Evolutionary conservation across 2,113 vertebrate genomes (phyloP).

Genomic region (Fregetta grallaria): DNA sequence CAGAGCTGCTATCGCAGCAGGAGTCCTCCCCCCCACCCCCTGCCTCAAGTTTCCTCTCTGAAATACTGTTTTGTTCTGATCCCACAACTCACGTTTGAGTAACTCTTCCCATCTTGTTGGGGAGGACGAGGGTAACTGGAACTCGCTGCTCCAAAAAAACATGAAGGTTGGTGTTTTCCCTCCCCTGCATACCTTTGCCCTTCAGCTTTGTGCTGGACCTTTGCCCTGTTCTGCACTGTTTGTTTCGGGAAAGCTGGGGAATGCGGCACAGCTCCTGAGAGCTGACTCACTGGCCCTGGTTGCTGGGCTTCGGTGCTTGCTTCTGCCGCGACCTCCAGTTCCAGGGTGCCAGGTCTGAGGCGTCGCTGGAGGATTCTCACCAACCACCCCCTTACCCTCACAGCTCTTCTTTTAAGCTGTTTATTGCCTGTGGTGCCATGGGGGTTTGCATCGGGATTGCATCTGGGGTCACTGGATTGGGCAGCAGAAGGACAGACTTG

Average conservation of each 20-base stretch:
- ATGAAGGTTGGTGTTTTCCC: neutral
- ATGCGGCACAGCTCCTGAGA: neutral
- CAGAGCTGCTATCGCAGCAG: constrained; percentile 42
- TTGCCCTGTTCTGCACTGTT: constrained; percentile 58
- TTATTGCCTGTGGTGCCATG: neutral
- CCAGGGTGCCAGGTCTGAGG: neutral
- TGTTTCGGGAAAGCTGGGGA: constrained; percentile 43
- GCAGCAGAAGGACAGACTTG: neutral
- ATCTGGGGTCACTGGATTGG: neutral
- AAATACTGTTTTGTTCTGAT: neutral
- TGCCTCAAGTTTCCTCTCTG: neutral
- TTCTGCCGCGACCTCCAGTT: neutral
- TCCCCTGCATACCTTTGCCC: constrained; percentile 25
- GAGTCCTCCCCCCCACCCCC: neutral
- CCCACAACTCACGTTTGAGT: neutral
- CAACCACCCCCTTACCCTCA: neutral
- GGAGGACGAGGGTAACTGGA: neutral
- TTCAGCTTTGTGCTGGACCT: constrained; percentile 60
- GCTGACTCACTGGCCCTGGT: constrained; percentile 37
- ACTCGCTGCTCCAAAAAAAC: neutral
- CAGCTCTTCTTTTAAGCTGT: neutral
- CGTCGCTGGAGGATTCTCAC: neutral
- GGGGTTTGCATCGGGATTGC: neutral
- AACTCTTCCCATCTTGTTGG: neutral
- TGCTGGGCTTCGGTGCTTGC: neutral